A percentile compares a stretch with the other conserved stretches of the same genome.
These are phyloP conservation scores for Heterocephalus glaber DNA, from an alignment of 2,113 vertebrate species.

Conservation along the genomic window DNA sequence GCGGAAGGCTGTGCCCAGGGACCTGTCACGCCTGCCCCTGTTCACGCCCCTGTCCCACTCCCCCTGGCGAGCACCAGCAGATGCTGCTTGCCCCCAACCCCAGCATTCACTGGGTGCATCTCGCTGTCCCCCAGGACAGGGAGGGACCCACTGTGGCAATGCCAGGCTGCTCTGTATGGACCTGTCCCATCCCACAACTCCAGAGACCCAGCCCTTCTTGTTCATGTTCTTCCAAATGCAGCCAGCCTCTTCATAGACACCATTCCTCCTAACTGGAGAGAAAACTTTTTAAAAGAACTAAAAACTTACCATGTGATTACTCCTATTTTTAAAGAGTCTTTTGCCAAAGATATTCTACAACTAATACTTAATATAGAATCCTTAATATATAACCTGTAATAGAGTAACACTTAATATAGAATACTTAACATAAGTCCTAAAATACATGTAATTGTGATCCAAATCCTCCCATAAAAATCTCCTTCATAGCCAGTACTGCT, in stretches of 20 bases:
- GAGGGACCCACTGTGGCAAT: fast-evolving
- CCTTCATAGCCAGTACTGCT: background rate
- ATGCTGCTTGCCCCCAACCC: background rate
- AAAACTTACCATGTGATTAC: background rate
- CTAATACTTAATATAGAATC: background rate
- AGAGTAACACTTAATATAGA: background rate
- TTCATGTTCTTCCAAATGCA: background rate
- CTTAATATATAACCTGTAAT: background rate
- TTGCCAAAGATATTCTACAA: background rate
- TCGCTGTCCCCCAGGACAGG: fast-evolving
- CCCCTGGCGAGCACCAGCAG: background rate
- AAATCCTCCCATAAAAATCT: background rate
- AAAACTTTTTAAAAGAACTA: background rate
- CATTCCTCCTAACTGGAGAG: background rate
- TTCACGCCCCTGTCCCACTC: too few relatives aligned
- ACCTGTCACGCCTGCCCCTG: too few relatives aligned
- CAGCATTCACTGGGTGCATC: background rate
- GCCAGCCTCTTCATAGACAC: fast-evolving
- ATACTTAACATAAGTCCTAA: background rate
- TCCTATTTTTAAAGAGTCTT: slow-evolving; percentile 19
- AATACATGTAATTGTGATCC: background rate
- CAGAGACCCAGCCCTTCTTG: background rate
- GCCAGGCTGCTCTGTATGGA: fast-evolving
- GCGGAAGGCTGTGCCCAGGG: background rate
- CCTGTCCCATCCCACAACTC: fast-evolving